A percentile compares a stretch with the other conserved stretches of the same genome.
phyloP scores from a whole-genome alignment of 1,140 invertebrate genomes.

The Aphis gossypii region DNA sequence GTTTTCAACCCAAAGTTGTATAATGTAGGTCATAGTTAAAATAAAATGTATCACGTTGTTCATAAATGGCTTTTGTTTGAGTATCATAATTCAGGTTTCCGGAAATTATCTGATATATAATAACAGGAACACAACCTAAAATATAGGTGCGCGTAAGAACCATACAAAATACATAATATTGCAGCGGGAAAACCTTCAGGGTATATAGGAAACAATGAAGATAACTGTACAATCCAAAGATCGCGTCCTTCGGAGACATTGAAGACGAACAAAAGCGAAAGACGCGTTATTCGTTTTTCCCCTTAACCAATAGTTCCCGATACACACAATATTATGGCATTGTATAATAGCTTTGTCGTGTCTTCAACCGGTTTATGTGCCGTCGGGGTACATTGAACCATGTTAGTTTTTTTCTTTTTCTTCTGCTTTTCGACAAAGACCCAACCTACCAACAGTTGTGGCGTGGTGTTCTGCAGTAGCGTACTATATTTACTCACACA shows the following conservation, averaged over 20 bases:
- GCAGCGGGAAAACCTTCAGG: not conserved
- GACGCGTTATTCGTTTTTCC: constrained; percentile 38
- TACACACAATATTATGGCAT: constrained; percentile 52
- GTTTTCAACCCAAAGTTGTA: not conserved
- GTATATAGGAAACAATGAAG: not conserved
- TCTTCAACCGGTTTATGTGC: constrained; percentile 49
- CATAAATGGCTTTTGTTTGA: not conserved
- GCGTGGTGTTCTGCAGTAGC: not conserved
- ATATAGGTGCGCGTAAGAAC: not conserved
- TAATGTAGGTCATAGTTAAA: not conserved
- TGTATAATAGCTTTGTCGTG: constrained; percentile 48
- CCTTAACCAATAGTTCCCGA: constrained; percentile 47
- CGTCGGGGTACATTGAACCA: constrained; percentile 51
- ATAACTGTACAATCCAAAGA: constrained; percentile 28
- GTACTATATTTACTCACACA: not conserved
- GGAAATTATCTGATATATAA: not conserved
- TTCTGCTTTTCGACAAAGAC: constrained; percentile 48
- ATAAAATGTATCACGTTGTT: not conserved
- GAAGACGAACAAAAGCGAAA: constrained; percentile 46
- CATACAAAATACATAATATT: not conserved
- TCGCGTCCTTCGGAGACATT: constrained; percentile 37
- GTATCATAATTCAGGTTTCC: not conserved
- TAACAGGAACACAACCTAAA: not conserved
- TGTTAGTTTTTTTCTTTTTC: constrained; percentile 52
- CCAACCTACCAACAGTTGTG: constrained; percentile 31